Base-by-base conservation (phyloP, 2,888 invertebrate genomes). In the Chromoteleia sp. region DNA sequence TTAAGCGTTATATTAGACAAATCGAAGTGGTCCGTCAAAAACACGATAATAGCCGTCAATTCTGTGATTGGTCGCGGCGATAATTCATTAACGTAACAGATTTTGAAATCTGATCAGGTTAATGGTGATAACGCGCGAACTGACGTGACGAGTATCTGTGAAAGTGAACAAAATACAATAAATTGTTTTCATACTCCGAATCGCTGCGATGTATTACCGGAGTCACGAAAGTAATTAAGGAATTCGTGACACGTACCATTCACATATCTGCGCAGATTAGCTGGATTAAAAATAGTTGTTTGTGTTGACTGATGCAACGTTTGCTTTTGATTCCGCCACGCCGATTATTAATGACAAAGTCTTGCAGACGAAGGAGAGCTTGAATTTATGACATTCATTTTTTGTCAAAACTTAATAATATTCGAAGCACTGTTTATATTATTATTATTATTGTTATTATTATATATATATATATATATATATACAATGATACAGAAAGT, bases 221-320 rank as follows among this genome's bases (percentile, higher is more conserved):
- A 63, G 63, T 48, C 33, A 63, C 63, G 63, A 63, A 63, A 33
- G 63, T 36, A 48, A 63, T 63, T 63, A 63, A 63, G 63, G 33
- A 48, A 63, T 63, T 48, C 63, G 63, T 63, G 45, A 45, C 30
- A 43, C 14, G 45, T 45, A 33, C 48, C 14, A 63, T 48, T 63
- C 33, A 63, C 63, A 41, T 21, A 14, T 48, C 17, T 19, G 17
- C 6, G 48, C 7, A 14, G 63, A 63, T 30, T 48, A 48, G 25
- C 19, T 3, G 8, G n/a, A 43, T 45, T 61, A 61, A 29, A 61
- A 61, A 61, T 61, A 48, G 45, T 61, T 15, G 45, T 63, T 63
- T 63, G 0, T 30, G 10, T 63, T 14, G n/a, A 30, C 58, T 21
- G n/a, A 58, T 50, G 50, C 12, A 50, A 25, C 15, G 10, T 52